Evolutionary conservation across 2,888 invertebrate genomes (phyloP).

Genomic region (Scaptomyza reducta): DNA sequence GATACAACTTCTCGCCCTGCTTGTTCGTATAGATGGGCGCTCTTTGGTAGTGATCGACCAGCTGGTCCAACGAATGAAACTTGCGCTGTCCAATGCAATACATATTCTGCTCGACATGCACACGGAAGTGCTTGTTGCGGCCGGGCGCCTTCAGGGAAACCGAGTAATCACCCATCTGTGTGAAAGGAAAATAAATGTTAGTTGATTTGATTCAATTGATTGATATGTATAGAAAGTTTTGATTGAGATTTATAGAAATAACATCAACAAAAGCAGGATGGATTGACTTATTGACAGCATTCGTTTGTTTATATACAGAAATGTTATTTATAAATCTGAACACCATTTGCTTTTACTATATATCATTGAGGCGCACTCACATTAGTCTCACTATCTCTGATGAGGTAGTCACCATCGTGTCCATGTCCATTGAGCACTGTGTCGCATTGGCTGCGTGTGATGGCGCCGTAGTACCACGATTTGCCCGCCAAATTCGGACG

Average conservation of each 20-base stretch:
- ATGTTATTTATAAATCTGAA: neutral
- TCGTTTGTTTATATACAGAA: neutral
- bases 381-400: conserved; percentile 99
- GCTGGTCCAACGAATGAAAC: conserved; percentile 97
- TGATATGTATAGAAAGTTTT: neutral
- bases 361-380: conserved; percentile 87
- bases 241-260: neutral
- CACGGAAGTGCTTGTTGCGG: conserved; percentile 99
- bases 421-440: conserved; percentile 97
- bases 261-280: neutral
- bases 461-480: conserved; percentile 98
- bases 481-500: conserved; percentile 91
- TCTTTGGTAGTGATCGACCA: conserved; percentile 99
- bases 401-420: conserved; percentile 98
- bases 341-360: neutral
- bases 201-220: neutral
- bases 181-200: conserved; percentile 57
- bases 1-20: conserved; percentile 98
- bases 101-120: conserved; percentile 95
- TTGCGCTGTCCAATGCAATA: conserved; percentile 99
- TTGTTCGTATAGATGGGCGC: conserved; percentile 99
- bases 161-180: conserved; percentile 98
- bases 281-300: neutral
- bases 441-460: conserved; percentile 98
- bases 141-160: conserved; percentile 98